These are phyloP conservation scores for Perca fluviatilis DNA, from an alignment of 2,113 vertebrate species.

Conservation along the genomic window DNA sequence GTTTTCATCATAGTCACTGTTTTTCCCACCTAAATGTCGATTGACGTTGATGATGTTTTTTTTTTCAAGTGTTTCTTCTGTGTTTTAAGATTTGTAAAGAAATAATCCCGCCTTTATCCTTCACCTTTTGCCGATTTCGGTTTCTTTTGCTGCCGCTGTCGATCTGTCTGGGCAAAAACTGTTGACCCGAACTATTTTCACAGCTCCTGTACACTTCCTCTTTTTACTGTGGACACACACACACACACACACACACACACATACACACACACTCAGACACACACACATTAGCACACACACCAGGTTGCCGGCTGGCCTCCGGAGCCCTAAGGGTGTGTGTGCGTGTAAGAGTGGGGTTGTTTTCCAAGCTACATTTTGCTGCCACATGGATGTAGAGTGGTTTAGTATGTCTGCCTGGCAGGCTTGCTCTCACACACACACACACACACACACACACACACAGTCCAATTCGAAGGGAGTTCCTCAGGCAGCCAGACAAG, in stretches of 20 bases:
- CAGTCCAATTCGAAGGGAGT: constrained; percentile 69
- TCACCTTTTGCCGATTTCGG: constrained; percentile 6
- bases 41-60: too few species aligned
- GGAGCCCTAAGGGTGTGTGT: constrained; percentile 65
- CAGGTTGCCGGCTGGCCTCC: constrained; percentile 72
- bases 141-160: constrained; percentile 21
- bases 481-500: constrained; percentile 80
- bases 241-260: constrained; percentile 52
- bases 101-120: background rate
- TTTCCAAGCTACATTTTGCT: constrained; percentile 81
- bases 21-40: background rate
- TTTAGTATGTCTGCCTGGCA: constrained; percentile 82
- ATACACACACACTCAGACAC: constrained; percentile 40
- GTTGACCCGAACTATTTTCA: constrained; percentile 78
- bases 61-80: background rate
- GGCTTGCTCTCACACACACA: constrained; percentile 53
- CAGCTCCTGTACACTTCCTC: constrained; percentile 81
- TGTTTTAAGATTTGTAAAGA: background rate
- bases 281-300: constrained; percentile 30
- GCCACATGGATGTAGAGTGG: constrained; percentile 82
- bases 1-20: background rate
- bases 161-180: constrained; percentile 58
- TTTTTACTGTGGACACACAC: constrained; percentile 50
- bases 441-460: constrained; percentile 51
- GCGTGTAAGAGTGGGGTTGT: constrained; percentile 67